These are phyloP conservation scores for Drosophila melanogaster DNA, from an alignment of 1,140 invertebrate genomes.

Conservation along the genomic window DNA sequence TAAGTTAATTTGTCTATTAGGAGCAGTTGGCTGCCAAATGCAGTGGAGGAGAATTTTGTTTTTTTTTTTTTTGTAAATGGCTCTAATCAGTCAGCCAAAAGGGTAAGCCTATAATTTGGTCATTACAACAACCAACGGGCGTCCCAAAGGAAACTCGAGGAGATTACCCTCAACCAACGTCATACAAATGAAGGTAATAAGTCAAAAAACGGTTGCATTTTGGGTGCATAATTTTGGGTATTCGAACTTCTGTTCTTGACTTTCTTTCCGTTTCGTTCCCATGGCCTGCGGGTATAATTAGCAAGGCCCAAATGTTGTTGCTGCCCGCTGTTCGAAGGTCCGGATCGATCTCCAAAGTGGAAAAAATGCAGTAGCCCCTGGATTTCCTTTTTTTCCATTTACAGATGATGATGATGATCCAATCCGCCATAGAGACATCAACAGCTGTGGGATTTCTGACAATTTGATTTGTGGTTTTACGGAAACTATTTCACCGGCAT, in stretches of 20 bases:
- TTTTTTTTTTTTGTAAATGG: conserved; percentile 71
- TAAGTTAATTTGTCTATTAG: conserved; percentile 79
- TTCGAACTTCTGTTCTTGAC: conserved; percentile 26
- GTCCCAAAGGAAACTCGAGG: conserved; percentile 19
- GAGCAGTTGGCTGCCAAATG: conserved; percentile 56
- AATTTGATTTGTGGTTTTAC: conserved; percentile 73
- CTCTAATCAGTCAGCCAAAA: conserved; percentile 79
- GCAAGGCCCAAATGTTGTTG: conserved; percentile 51
- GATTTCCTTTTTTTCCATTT: conserved; percentile 60
- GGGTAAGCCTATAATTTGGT: conserved; percentile 82
- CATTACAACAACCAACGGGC: conserved; percentile 53
- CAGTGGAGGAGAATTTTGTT: conserved; percentile 42
- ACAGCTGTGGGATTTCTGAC: conserved; percentile 68
- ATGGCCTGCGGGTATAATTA: conserved; percentile 70
- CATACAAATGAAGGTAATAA: conserved; percentile 72
- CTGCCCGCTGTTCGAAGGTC: conserved; percentile 50
- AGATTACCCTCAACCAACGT: conserved; percentile 33
- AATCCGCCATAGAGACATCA: conserved; percentile 66
- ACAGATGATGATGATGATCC: conserved; percentile 25
- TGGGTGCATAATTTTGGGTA: conserved; percentile 66
- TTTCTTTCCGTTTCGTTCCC: conserved; percentile 33
- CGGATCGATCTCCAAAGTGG: conserved; percentile 35
- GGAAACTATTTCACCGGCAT: conserved; percentile 6
- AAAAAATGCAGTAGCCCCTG: conserved; percentile 41
- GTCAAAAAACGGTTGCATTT: conserved; percentile 75